A percentile compares a stretch with the other conserved stretches of the same genome.
Evolutionary conservation across 1,140 invertebrate species (phyloP).

Genomic region (Drosophila bocki): DNA sequence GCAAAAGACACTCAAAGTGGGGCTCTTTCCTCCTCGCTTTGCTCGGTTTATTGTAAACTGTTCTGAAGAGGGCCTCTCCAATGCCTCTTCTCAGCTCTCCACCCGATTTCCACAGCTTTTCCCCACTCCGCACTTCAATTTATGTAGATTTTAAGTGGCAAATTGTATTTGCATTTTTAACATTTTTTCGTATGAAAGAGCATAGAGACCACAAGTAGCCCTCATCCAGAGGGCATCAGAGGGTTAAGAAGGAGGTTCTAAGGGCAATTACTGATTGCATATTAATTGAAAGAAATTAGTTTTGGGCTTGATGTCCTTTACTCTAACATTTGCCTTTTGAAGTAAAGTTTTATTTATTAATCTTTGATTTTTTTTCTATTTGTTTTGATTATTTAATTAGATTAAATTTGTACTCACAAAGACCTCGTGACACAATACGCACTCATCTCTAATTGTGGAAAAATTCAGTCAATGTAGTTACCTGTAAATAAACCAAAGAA

Average conservation of each 20-base stretch:
- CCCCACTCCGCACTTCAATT: conserved; percentile 48
- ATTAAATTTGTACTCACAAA: not conserved
- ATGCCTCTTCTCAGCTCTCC: conserved; percentile 19
- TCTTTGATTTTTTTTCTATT: not conserved
- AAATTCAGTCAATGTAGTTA: conserved; percentile 43
- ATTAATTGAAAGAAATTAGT: conserved; percentile 53
- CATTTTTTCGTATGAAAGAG: conserved; percentile 50
- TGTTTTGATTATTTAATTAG: not conserved
- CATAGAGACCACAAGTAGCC: conserved; percentile 66
- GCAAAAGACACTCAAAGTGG: conserved; percentile 21
- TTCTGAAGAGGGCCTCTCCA: conserved; percentile 64
- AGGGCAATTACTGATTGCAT: conserved; percentile 52
- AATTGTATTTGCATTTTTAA: conserved; percentile 80
- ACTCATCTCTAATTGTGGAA: not conserved
- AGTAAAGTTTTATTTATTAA: not conserved
- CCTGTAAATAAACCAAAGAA: conserved; percentile 59
- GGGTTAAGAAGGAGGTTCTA: not conserved
- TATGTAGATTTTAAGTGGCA: conserved; percentile 80
- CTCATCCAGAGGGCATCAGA: conserved; percentile 15
- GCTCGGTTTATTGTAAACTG: conserved; percentile 61
- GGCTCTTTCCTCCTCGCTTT: conserved; percentile 6
- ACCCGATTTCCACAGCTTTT: conserved; percentile 17
- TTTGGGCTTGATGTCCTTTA: not conserved
- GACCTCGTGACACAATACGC: too few relatives aligned
- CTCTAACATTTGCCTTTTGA: conserved; percentile 17